phyloP scores from a whole-genome alignment of 2,113 vertebrate genomes.

The Hepsetus odoe region DNA sequence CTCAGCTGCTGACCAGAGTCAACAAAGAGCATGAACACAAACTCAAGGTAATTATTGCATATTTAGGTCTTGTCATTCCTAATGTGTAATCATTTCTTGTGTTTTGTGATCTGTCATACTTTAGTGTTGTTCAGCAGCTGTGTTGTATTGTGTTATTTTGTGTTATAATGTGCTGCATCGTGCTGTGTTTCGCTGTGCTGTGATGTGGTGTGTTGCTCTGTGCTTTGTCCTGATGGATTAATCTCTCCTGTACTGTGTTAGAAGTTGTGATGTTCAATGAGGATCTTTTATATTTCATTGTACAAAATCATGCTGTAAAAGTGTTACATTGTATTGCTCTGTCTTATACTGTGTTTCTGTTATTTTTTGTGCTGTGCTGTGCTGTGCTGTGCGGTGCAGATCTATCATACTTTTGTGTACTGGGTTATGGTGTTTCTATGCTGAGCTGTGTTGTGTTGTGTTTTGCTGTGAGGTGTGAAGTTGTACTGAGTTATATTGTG shows the following conservation, averaged over 20 bases:
- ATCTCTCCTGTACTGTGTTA: not conserved
- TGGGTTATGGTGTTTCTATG: not conserved
- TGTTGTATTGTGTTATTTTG: not conserved
- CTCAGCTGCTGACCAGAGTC: conserved; percentile 90
- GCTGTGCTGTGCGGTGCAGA: not conserved
- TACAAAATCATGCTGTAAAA: not conserved
- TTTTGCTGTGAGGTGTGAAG: conserved; percentile 47
- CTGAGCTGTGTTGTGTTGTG: not conserved
- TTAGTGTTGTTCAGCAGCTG: not conserved
- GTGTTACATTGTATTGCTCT: not conserved
- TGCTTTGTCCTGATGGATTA: too few species aligned
- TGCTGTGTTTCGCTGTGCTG: not conserved
- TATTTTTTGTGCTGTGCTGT: not conserved
- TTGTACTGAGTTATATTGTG: not conserved
- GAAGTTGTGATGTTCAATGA: not conserved
- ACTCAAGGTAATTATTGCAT: conserved; percentile 89
- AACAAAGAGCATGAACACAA: conserved; percentile 99
- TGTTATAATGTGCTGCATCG: too few species aligned
- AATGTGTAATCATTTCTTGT: not conserved
- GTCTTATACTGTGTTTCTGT: not conserved
- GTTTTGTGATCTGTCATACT: not conserved
- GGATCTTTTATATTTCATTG: not conserved
- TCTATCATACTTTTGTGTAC: not conserved
- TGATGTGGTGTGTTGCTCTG: too few species aligned
- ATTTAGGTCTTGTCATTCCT: too few species aligned